Conservation (phyloP, 2,888 invertebrate species). For the Melieria picta region DNA sequence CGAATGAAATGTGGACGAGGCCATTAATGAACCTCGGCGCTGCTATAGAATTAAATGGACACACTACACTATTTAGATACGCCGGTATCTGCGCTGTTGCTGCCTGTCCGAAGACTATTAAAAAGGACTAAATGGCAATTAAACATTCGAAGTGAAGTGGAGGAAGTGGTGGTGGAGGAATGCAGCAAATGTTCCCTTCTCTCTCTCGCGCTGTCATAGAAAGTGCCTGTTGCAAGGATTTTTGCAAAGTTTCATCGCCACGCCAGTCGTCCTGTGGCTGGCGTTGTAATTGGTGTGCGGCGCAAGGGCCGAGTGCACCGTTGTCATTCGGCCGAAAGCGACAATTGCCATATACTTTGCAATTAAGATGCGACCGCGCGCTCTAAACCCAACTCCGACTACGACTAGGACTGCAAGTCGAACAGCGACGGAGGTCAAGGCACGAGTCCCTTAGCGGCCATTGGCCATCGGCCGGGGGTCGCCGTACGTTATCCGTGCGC, state of each 20-base stretch:
- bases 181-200: not conserved
- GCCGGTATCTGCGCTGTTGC: slow-evolving; percentile 3
- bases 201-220: not conserved
- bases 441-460: slow-evolving; percentile 41
- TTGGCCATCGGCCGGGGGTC: not conserved
- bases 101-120: slow-evolving; percentile 54
- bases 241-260: not conserved
- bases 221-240: not conserved
- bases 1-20: slow-evolving; percentile 49
- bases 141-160: slow-evolving; percentile 51
- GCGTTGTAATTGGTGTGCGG: slow-evolving; percentile 27
- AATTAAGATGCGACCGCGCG: slow-evolving; percentile 38
- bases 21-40: slow-evolving; percentile 53
- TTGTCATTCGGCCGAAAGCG: slow-evolving; percentile 14
- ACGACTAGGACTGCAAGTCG: slow-evolving; percentile 20
- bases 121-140: slow-evolving; percentile 62
- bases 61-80: slow-evolving; percentile 14
- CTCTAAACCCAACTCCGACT: slow-evolving; percentile 26
- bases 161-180: not conserved
- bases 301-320: not conserved
- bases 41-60: slow-evolving; percentile 43
- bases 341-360: slow-evolving; percentile 41
- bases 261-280: slow-evolving; percentile 15
- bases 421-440: slow-evolving; percentile 13
- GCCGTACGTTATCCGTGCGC: slow-evolving; percentile 18